Conservation (phyloP, 2,113 vertebrate species). For the Caretta caretta region DNA sequence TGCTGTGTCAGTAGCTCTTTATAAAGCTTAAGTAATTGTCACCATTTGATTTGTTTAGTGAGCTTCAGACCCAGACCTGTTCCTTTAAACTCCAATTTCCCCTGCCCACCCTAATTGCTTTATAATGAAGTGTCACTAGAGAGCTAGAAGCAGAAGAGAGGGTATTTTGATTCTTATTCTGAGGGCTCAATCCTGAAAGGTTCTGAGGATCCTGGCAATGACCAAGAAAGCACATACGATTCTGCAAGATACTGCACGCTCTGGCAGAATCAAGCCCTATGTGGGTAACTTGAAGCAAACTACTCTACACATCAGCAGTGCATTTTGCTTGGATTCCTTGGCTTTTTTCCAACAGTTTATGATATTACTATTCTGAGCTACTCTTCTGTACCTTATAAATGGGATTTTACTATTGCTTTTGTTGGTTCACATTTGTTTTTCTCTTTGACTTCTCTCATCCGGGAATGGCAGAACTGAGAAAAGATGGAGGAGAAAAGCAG, state of each 20-base stretch:
- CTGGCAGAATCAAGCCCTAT: rapidly evolving
- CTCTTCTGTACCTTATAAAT: background rate
- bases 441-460: background rate
- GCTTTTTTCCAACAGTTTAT: background rate
- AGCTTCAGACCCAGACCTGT: background rate
- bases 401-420: background rate
- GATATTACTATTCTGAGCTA: background rate
- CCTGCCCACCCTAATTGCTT: no score
- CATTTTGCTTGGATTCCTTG: background rate
- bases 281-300: background rate
- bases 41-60: background rate
- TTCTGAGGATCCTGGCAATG: rapidly evolving
- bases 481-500: background rate
- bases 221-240: rapidly evolving
- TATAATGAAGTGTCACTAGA: rapidly evolving
- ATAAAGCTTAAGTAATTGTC: background rate
- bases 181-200: background rate
- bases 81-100: rapidly evolving
- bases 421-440: background rate
- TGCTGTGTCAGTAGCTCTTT: background rate
- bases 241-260: rapidly evolving
- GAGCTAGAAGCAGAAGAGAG: background rate
- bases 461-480: background rate
- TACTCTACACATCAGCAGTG: background rate
- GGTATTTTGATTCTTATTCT: background rate